Evolutionary conservation across 2,888 invertebrate species (phyloP), one percentile per base, ranked within the genome.

Genomic region (Heliconius aoede): DNA sequence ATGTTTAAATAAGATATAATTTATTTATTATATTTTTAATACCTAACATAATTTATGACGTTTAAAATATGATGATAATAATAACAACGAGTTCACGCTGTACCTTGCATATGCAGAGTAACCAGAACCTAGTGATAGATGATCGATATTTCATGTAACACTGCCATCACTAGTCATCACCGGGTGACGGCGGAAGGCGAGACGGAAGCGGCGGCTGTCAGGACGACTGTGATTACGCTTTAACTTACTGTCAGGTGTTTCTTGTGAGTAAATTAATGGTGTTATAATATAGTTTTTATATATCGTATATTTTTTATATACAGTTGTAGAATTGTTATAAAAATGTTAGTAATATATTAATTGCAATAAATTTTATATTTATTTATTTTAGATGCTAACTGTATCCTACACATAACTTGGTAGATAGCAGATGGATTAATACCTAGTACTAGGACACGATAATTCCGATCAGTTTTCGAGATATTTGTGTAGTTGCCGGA

Each of bases 161-260:
- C 11, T 55, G 79, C 32, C 84, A 80, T 80, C 87, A 79, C 88
- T 87, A 86, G 62, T 76, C 80, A 78, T 83, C 81, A 81, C 73
- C 77, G 67, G 82, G 77, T 85, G 90, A 87, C 88, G 88, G 85
- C 88, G 90, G 90, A 90, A 90, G 88, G 84, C 85, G 85, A 87
- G 87, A 87, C 91, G 91, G 91, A 91, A 91, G 89, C 87, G 89
- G 88, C 90, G 91, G 84, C 85, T 88, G 90, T 89, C 90, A 87
- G 79, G 86, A 83, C 84, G 73, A 69, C 76, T 30, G 76, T 76
- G 61, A 76, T 76, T 76, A 76, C 61, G 60, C 72, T 72, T 72
- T 72, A 76, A 71, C 51, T 76, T 64, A 64, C 55, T 72, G 76
- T 71, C 76, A 72, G 62, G 72, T 26, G 55, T 71, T 64, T 64